Evolutionary conservation across 2,113 vertebrate genomes (phyloP), one percentile per base, ranked within the genome.

Genomic region (Oryzias javanicus): DNA sequence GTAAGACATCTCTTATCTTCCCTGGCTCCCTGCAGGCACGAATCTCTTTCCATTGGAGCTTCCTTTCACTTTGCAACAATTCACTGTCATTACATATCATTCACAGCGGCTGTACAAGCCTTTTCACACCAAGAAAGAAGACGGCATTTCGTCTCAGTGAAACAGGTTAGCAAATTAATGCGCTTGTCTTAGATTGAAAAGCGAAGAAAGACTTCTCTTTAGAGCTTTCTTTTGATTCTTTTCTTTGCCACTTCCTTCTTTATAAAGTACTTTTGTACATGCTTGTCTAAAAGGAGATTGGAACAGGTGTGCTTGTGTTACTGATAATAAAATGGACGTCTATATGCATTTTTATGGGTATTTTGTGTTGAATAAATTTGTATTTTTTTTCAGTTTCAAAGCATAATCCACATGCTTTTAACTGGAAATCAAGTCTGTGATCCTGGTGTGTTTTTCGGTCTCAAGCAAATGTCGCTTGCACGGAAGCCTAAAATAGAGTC

Each of bases 211-310:
- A 13, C 46, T 47, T 42, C 25, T 68, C 53, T 61, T 35, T 18
- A 41, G 7, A 44, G 16, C 20, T 14, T 17, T 41, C 35, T n/a
- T 60, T 25, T n/a, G 1, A 29, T 60, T 70, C 42, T 64, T 7
- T 10, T 42, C 52, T 40, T 55, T 6, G 2, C 25, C 42, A 20
- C 49, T 67, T 50, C 65, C 60, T 67, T 66, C 27, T 74, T 59
- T 71, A 72, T 81, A 85, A 89, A 88, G 83, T 81, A 76, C 69
- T 86, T 78, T 79, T 88, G 88, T 88, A 83, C 55, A 72, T 81
- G 58, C 46, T 8, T 51, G 62, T 79, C 72, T 72, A 61, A 67
- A 44, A 76, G 74, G 84, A 83, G 52, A 61, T 25, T 42, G 69
- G 53, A 80, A 70, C 73, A 70, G 14, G 59, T 66, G 41, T 27